Evolutionary conservation across 35 echinoderm and acorn worm genomes (phyloP), one percentile per base, ranked within the genome.

Genomic region (Strongylocentrotus purpuratus): DNA sequence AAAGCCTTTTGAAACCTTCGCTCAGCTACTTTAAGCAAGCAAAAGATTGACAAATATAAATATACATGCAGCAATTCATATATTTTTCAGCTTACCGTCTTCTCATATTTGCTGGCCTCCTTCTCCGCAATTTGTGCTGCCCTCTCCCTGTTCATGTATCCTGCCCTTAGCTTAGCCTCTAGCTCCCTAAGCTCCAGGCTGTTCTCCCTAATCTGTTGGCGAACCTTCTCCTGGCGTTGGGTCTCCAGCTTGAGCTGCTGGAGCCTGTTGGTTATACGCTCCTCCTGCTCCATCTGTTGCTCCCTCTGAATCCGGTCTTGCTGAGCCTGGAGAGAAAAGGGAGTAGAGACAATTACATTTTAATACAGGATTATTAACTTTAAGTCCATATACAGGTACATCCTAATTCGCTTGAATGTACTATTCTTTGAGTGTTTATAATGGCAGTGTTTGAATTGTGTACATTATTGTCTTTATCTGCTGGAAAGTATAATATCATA

Each of bases 71-170:
- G 78, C 31, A 35, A 55, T 55, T 9, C 0, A 46, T 46, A 45
- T 20, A 33, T 32, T 41, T 41, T 78, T n/a, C 4, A 0, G 45
- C 97, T 97, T 92, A 99, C 98, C 45, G 97, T 98, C 88, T 95
- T 99, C 86, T 99, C 98, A 91, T 98, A 96, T 46, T 97, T 92
- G 78, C 95, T 95, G 31, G 98, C 98, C 28, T 97, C 96, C 58
- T 99, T 99, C 95, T 99, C 98, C 11, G 98, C 98, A 28, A 98
- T 98, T 61, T 99, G 98, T 47, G 98, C 98, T 59, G 97, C 95
- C 46, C 98, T 46, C 86, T 99, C 98, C 48, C 97, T 94, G 89
- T 97, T 97, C 95, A 97, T 98, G 87, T 99, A 99, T 18, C 97
- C 98, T 14, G 98, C 96, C 86, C 96, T 96, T 0, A 99, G 96